Evolutionary conservation across 64 coral and sea anemone genomes (phyloP), one percentile per base, ranked within the genome.

Genomic region (Exaiptasia diaphana): DNA sequence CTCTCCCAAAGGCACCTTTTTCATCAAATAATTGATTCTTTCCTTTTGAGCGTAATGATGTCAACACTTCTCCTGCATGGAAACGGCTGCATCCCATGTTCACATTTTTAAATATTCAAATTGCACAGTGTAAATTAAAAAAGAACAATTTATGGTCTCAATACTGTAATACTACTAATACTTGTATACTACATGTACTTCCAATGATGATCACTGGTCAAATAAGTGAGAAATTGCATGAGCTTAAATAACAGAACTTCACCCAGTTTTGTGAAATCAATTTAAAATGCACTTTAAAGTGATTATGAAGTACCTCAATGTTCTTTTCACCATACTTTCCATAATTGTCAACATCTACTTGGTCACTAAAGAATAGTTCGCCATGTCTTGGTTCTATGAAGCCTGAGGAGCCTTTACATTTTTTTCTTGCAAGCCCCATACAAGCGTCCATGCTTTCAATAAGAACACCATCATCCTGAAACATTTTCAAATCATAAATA

Each of bases 261-360:
- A n/a, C n/a, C n/a, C n/a, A n/a, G n/a, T n/a, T n/a, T n/a, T n/a
- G n/a, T n/a, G n/a, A n/a, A n/a, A n/a, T n/a, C n/a, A n/a, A n/a
- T n/a, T n/a, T n/a, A n/a, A n/a, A n/a, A n/a, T n/a, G n/a, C n/a
- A n/a, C n/a, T n/a, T n/a, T n/a, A n/a, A n/a, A n/a, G n/a, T n/a
- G n/a, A n/a, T n/a, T 59, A 37, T 17, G 53, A 53, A 13, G 54
- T 59, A 25, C 64, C 64, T 71, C 49, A 64, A 49, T 82, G 43
- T 30, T 83, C 80, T 20, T 42, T n/a, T 18, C 38, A 42, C 20
- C 21, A 2, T 18, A 11, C 67, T 26, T 77, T 4, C 46, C 57
- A 83, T 90, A 90, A 56, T 68, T 77, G 55, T 90, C 88, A 5
- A 90, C 88, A 77, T 90, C 79, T 68, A 82, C 71, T 20, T 90